Evolutionary conservation across 2,797 vertebrate genomes (phyloP), one percentile per base, ranked within the genome.

Genomic region (Pseudochaenichthys georgianus): DNA sequence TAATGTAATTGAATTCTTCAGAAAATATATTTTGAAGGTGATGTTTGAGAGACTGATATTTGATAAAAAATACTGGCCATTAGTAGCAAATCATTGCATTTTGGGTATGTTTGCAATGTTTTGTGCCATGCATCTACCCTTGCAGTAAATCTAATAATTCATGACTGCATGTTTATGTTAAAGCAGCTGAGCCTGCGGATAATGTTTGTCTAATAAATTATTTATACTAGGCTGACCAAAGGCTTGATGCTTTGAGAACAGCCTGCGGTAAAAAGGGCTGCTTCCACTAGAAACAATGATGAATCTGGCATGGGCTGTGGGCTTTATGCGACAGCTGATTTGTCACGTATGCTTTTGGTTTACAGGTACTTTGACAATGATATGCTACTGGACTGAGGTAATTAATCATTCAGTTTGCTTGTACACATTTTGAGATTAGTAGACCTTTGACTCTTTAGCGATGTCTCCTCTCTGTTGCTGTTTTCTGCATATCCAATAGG

Each of bases 181-280:
- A 50, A 70, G 8, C 3, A 41, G 19, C 43, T 41, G 19, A 19
- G 28, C 54, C 31, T 34, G 41, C 11, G 2, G 23, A 55, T 58
- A 75, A 62, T 85, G 38, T 43, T 62, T 17, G 10, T 34, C 9
- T 64, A 9, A 67, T 70, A 9, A 0, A 79, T 77, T 67, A 73
- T 75, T 73, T 23, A 77, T 55, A 13, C 1, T 0, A 5, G 9
- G 55, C 38, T 51, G 60, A 54, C 31, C 47, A 64, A 53, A 68
- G 21, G 7, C 34, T 38, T 42, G 21, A 62, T 62, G 63, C 45
- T 46, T 19, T 11, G 3, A 28, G 38, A 31, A 43, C 60, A 41
- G 59, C 53, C 60, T 43, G 59, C 42, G 43, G 64, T 21, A 1
- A 64, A 38, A 47, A 57, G 50, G 6, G 38, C 23, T 57, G 45